phyloP scores from a whole-genome alignment of 2,113 vertebrate genomes.

The Dryoscopus gambensis region DNA sequence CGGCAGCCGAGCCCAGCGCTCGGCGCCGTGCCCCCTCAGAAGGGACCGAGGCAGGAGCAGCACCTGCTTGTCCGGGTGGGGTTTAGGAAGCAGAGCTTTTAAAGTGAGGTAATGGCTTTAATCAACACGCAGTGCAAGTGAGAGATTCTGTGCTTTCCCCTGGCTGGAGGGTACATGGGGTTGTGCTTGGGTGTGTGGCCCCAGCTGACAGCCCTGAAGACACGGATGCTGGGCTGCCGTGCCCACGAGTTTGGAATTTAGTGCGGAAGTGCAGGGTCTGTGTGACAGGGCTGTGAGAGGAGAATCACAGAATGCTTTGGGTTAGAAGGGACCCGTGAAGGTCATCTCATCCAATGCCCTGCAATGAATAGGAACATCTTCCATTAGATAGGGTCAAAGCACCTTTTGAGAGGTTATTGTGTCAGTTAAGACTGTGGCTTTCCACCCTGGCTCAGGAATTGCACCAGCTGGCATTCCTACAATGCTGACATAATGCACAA shows the following conservation, averaged over 20 bases:
- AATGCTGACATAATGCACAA: accelerated
- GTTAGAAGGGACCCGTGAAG: background rate
- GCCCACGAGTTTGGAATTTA: background rate
- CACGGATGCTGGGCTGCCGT: background rate
- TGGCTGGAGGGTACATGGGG: accelerated
- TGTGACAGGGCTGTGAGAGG: background rate
- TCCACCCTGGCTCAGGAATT: background rate
- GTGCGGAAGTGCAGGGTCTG: background rate
- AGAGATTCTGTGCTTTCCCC: background rate
- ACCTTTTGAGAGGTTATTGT: too few relatives aligned
- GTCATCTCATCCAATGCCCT: background rate
- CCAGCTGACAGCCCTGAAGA: background rate
- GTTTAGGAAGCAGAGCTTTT: background rate
- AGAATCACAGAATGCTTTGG: accelerated
- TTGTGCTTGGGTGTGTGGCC: background rate
- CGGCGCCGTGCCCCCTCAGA: background rate
- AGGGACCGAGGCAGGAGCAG: background rate
- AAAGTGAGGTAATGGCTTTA: too few relatives aligned
- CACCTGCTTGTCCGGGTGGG: background rate
- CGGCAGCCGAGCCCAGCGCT: background rate
- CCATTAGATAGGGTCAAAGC: background rate
- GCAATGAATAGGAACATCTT: background rate
- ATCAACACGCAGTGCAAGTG: accelerated
- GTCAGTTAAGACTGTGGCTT: accelerated
- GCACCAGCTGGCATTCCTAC: background rate